A percentile compares a stretch with the other conserved stretches of the same genome.
These are phyloP conservation scores for Acyrthosiphon pisum DNA, from an alignment of 1,140 invertebrate genomes.

Conservation along the genomic window DNA sequence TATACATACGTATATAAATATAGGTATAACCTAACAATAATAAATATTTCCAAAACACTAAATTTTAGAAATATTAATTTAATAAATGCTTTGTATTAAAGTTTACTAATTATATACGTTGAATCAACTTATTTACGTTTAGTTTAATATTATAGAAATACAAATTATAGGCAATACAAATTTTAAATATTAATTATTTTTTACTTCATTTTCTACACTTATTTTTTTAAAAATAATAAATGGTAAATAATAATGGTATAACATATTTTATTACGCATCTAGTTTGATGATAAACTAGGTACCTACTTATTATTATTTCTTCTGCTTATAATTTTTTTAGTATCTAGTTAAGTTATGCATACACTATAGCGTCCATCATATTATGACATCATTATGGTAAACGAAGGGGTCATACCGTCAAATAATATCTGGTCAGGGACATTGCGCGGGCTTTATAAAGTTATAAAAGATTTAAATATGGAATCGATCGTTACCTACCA, in stretches of 20 bases:
- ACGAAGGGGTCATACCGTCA: slow-evolving; percentile 21
- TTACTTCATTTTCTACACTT: no score
- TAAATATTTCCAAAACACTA: not conserved
- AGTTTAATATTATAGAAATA: not conserved
- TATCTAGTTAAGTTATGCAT: not conserved
- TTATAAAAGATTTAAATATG: not conserved
- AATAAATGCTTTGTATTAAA: no score
- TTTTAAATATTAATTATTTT: no score
- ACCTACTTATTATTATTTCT: not conserved
- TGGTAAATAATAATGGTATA: no score
- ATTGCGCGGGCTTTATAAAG: not conserved
- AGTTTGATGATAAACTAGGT: not conserved
- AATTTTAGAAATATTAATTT: not conserved
- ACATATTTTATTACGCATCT: no score
- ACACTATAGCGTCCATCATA: not conserved
- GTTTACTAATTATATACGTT: no score
- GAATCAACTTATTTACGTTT: not conserved
- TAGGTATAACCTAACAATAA: no score
- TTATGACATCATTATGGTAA: slow-evolving; percentile 44
- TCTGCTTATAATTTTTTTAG: not conserved
- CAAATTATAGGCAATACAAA: no score
- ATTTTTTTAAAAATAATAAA: no score
- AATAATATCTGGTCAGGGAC: slow-evolving; percentile 49
- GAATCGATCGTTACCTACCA: slow-evolving; percentile 22
- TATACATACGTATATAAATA: not conserved